Evolutionary conservation across 2,888 invertebrate genomes (phyloP).

Genomic region (Euphydryas editha): DNA sequence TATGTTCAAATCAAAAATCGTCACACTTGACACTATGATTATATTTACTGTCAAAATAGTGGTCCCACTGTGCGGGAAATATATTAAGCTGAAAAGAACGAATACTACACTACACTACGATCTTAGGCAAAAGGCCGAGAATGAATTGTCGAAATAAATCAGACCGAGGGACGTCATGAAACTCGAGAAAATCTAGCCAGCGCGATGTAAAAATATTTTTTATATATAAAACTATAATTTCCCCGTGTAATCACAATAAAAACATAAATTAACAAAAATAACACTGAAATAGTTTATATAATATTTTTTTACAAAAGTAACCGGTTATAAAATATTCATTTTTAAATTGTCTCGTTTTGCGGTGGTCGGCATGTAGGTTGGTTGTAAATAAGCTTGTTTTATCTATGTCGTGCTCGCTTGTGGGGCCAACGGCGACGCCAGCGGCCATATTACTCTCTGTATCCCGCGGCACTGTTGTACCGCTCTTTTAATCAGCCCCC

Average conservation of each 20-base stretch:
- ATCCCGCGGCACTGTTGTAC: constrained; percentile 27
- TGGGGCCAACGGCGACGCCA: constrained; percentile 42
- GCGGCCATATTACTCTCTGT: constrained; percentile 38
- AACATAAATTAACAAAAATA: not conserved
- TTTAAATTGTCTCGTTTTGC: constrained; percentile 34
- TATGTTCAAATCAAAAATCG: no score
- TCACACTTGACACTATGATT: no score
- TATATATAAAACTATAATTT: no score
- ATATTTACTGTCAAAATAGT: no score
- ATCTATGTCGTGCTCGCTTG: constrained; percentile 45
- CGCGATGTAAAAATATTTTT: no score
- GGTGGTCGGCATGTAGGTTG: constrained; percentile 23
- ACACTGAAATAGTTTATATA: not conserved
- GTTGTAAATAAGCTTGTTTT: constrained; percentile 60
- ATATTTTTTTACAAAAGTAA: not conserved
- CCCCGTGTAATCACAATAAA: not conserved
- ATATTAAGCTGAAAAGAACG: no score
- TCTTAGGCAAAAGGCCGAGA: no score
- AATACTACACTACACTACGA: no score
- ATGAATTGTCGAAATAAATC: no score
- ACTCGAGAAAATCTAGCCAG: no score
- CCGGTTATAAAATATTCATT: constrained; percentile 7
- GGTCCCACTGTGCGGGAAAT: no score
- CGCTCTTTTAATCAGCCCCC: constrained; percentile 62
- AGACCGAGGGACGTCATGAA: no score